phyloP scores from a whole-genome alignment of 2,888 invertebrate genomes.

The Platycheirus rosarum region DNA sequence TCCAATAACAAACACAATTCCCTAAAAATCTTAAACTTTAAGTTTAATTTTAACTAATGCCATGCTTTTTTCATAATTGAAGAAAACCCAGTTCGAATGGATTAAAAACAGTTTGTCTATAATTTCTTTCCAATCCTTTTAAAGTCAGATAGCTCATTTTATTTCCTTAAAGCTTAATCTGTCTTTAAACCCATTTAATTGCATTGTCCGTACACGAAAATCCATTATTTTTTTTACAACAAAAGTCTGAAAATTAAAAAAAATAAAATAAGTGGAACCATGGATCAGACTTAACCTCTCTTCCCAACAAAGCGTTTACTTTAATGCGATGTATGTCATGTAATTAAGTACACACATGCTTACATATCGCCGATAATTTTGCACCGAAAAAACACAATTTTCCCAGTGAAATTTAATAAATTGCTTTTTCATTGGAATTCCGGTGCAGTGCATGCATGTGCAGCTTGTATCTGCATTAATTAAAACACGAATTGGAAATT shows the following conservation, averaged over 20 bases:
- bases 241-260: not conserved
- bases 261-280: not conserved
- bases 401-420: constrained; percentile 57
- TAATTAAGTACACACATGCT: constrained; percentile 59
- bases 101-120: no score
- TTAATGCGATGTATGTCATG: constrained; percentile 43
- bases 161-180: not conserved
- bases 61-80: no score
- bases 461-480: constrained; percentile 56
- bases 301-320: constrained; percentile 21
- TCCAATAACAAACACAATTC: no score
- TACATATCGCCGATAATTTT: constrained; percentile 43
- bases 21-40: no score
- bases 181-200: not conserved
- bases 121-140: no score
- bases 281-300: constrained; percentile 19
- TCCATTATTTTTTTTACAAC: constrained; percentile 12
- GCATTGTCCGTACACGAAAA: constrained; percentile 3
- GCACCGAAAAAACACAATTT: constrained; percentile 40
- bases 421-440: constrained; percentile 56
- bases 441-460: not conserved
- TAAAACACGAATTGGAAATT: constrained; percentile 60
- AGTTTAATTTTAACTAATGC: no score
- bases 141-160: no score
- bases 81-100: no score